Conservation (phyloP, 2,797 vertebrate genomes). For the Numenius phaeopus region DNA sequence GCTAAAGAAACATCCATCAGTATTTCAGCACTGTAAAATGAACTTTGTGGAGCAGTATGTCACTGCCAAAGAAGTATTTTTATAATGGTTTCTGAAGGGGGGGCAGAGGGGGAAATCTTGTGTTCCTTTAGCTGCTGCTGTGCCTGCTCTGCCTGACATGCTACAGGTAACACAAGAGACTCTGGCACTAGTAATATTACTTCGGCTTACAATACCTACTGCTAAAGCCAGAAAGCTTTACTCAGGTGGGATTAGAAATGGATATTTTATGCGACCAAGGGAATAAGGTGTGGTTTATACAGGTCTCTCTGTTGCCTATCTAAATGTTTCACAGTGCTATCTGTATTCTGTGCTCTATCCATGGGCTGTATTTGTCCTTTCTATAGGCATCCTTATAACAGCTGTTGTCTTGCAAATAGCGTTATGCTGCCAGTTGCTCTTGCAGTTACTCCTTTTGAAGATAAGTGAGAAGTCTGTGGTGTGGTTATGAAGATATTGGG, state of each 20-base stretch:
- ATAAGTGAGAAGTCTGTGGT: not conserved
- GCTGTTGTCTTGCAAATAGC: not conserved
- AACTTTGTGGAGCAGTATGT: not conserved
- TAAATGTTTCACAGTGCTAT: not conserved
- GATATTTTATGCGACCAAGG: not conserved
- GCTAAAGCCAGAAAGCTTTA: not conserved
- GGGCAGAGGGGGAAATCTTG: not conserved
- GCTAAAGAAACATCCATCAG: not conserved
- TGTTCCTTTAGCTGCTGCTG: not conserved
- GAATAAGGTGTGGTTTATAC: not conserved
- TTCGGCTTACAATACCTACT: not conserved
- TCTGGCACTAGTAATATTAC: not conserved
- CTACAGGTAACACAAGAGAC: not conserved
- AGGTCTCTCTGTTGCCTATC: not conserved
- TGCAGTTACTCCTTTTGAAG: not conserved
- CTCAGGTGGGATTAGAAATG: conserved; percentile 3
- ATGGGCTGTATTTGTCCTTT: not conserved
- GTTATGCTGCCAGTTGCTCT: not conserved
- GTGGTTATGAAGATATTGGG: not conserved
- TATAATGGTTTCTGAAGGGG: not conserved
- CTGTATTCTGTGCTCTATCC: not conserved
- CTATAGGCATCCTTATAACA: not conserved
- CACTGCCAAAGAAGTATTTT: not conserved
- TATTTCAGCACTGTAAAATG: not conserved
- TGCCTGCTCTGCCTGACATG: not conserved